Conservation (phyloP, 23 tunicate genomes). For the Trididemnum clinides region DNA sequence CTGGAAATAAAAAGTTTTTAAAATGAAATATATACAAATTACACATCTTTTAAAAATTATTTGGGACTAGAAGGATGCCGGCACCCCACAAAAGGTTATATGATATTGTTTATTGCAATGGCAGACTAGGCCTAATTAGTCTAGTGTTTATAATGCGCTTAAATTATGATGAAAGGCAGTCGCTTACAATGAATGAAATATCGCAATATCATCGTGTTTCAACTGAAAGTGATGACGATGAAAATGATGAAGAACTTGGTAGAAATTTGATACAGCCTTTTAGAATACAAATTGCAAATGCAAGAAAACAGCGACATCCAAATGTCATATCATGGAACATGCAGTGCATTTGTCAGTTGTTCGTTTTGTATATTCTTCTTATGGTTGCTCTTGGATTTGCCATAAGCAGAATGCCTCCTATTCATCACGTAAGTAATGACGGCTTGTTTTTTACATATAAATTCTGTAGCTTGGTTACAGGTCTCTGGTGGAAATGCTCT, state of each 20-base stretch:
- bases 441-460: neutral
- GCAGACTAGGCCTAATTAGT: no score
- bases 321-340: constrained; percentile 42
- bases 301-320: neutral
- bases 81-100: no score
- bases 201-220: constrained; percentile 42
- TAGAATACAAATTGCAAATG: neutral
- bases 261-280: no score
- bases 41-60: no score
- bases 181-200: neutral
- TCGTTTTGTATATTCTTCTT: constrained; percentile 34
- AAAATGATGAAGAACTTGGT: neutral
- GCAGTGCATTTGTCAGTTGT: constrained; percentile 34
- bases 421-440: constrained; percentile 16
- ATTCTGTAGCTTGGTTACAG: neutral
- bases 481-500: neutral
- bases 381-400: constrained; percentile 65
- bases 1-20: no score
- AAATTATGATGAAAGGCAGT: neutral
- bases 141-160: no score
- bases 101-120: no score
- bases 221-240: constrained; percentile 68
- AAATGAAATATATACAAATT: no score
- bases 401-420: constrained; percentile 36
- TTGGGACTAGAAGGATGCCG: no score